Percentiles rank a stretch among this genome's conserved stretches.
These are phyloP conservation scores for Callithrix jacchus DNA, from an alignment of 2,113 vertebrate species.

Conservation along the genomic window DNA sequence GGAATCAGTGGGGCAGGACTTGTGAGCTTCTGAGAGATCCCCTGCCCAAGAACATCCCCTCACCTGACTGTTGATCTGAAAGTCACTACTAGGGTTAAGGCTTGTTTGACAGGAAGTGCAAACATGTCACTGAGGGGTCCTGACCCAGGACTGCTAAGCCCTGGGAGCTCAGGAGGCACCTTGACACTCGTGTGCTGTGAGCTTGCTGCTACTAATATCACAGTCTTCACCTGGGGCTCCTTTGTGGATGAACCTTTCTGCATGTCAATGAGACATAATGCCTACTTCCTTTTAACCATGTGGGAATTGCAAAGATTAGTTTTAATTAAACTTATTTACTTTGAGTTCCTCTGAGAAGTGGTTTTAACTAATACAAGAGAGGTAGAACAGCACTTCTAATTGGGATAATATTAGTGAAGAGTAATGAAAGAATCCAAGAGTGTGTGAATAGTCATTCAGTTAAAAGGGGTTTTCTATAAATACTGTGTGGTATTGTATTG, in stretches of 20 bases:
- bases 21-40: background rate
- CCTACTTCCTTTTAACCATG: background rate
- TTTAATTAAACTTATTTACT: conserved; percentile 38
- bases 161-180: rapidly evolving
- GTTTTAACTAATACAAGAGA: conserved; percentile 14
- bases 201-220: rapidly evolving
- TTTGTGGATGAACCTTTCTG: rapidly evolving
- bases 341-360: background rate
- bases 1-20: background rate
- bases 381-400: background rate
- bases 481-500: background rate
- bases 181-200: rapidly evolving
- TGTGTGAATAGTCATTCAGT: conserved; percentile 34
- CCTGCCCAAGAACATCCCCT: background rate
- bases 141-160: background rate
- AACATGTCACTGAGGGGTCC: no score
- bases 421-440: conserved; percentile 6
- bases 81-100: no score
- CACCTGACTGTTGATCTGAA: background rate
- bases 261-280: rapidly evolving
- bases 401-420: conserved; percentile 14
- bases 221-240: rapidly evolving
- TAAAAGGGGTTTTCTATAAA: conserved; percentile 51
- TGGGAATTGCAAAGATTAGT: background rate
- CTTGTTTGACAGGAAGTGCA: background rate